Conservation (phyloP, 2,888 invertebrate genomes). For the Liopterus haemorrhoidalis region DNA sequence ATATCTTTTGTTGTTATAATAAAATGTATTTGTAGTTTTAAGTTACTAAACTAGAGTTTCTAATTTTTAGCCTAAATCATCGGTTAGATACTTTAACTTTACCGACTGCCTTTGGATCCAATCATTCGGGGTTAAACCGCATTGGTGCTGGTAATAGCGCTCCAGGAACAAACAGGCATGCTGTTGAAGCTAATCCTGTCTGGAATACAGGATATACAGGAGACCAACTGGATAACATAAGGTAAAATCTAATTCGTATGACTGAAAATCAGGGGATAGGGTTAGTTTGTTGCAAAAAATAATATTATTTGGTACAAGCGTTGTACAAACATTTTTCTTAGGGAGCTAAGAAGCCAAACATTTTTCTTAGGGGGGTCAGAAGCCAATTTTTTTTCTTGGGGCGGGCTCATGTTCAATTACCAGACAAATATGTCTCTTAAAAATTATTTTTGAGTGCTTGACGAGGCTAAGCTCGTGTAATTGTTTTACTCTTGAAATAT, state of each 20-base stretch:
- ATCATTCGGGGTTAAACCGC: conserved; percentile 56
- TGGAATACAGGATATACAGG: conserved; percentile 54
- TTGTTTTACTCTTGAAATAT: no score
- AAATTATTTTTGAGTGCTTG: no score
- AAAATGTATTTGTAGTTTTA: no score
- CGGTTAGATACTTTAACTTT: conserved; percentile 58
- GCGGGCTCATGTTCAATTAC: no score
- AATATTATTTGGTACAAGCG: conserved; percentile 13
- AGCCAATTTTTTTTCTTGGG: no score
- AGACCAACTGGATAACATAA: conserved; percentile 49
- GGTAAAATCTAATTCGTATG: conserved; percentile 45
- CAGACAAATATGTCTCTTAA: no score
- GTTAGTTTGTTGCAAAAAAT: conserved; percentile 4
- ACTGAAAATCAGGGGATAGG: conserved; percentile 9
- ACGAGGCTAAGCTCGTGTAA: no score
- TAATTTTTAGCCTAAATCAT: conserved; percentile 49
- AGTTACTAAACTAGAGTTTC: no score
- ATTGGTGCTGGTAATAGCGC: conserved; percentile 45
- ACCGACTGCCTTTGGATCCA: conserved; percentile 52
- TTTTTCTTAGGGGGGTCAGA: no score
- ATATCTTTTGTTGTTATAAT: no score
- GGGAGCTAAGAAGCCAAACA: no score
- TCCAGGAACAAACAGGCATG: conserved; percentile 66
- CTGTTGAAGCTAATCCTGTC: conserved; percentile 64
- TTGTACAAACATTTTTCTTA: no score